phyloP scores from a whole-genome alignment of 2,797 vertebrate species.

The Lacerta bilineata region DNA sequence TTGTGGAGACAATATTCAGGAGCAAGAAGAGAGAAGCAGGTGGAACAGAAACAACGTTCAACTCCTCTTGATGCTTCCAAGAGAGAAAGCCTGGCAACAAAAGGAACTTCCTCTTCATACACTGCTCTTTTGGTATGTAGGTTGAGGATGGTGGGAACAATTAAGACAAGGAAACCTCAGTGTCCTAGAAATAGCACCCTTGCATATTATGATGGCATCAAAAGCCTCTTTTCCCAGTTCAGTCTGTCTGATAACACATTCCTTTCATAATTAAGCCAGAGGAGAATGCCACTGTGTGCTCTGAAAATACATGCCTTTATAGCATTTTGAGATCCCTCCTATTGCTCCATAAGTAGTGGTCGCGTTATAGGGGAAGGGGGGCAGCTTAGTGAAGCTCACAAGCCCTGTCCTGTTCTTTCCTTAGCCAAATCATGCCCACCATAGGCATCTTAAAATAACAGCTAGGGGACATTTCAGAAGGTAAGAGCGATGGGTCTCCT shows the following conservation, averaged over 20 bases:
- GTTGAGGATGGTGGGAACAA: neutral
- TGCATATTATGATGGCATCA: neutral
- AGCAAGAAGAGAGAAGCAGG: neutral
- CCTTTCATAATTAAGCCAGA: neutral
- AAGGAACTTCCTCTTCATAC: neutral
- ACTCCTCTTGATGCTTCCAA: neutral
- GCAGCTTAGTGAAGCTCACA: neutral
- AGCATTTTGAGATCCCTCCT: neutral
- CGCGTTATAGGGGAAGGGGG: too few species aligned
- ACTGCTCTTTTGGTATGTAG: neutral
- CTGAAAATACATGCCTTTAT: neutral
- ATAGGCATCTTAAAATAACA: neutral
- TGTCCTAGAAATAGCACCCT: neutral
- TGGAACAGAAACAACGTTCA: neutral
- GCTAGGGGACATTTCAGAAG: neutral
- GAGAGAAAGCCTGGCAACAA: neutral
- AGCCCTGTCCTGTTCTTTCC: neutral
- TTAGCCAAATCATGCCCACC: neutral
- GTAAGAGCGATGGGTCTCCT: neutral
- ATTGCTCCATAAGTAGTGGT: too few species aligned
- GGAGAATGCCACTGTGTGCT: neutral
- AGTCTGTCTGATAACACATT: neutral
- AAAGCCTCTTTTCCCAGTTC: neutral
- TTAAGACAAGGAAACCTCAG: rapidly evolving
- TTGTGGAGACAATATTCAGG: neutral